Base-by-base conservation (phyloP, 2,888 invertebrate species). In the Phortica magna region DNA sequence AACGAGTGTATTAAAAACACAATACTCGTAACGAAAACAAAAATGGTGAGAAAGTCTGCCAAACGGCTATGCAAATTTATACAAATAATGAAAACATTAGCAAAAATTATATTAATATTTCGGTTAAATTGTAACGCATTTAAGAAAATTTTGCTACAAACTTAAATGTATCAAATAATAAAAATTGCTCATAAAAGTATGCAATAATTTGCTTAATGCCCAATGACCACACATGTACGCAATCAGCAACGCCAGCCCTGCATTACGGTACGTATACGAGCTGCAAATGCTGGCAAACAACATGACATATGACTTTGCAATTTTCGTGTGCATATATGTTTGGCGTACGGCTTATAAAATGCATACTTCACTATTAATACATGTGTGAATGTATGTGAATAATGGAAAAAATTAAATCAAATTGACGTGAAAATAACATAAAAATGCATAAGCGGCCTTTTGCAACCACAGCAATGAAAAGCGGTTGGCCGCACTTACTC, bases 261-360 rank as follows among this genome's bases (percentile, higher is more conserved):
- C 22, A 68, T 19, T 1, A 17, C 9, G 43, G 17, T 17, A 12
- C 42, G 19, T 42, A 67, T 41, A 67, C 41, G 43, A 1, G 67
- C 17, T 22, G 48, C 43, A 61, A 61, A 48, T 43, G 19, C n/a
- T 41, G 41, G 10, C 39, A n/a, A n/a, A 22, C 65, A 42, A 81
- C 81, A 83, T 83, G 83, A 84, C 85, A 84, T 81, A 81, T 84
- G 82, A 83, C 82, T 85, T 84, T 85, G 79, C 85, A 81, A 83
- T 85, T 84, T 83, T 83, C 83, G 65, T 65, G 9, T 22, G 22
- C 61, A 61, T 61, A 7, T 61, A 17, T 22, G 10, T 61, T 61
- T 61, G 17, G 17, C 10, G 22, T 61, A 19, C 19, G 19, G 61
- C 22, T 17, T 61, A 61, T 10, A 61, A 22, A 61, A 61, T 17